These are phyloP conservation scores for Larimichthys polyactis DNA, from an alignment of 2,113 vertebrate genomes.

Conservation along the genomic window DNA sequence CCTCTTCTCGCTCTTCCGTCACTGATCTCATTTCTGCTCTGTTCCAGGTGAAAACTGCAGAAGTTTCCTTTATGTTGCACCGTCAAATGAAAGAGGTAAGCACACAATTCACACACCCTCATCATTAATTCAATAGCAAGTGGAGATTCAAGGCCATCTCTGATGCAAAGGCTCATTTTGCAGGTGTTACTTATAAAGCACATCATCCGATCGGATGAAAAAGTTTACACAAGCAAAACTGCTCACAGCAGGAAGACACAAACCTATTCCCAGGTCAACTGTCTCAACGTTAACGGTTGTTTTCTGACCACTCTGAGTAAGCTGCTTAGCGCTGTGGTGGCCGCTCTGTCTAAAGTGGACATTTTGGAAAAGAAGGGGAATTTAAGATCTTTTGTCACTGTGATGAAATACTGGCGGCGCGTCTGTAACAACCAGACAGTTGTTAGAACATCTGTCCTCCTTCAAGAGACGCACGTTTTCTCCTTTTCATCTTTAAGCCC, in stretches of 20 bases:
- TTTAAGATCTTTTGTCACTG: conserved; percentile 7
- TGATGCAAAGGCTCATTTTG: not conserved
- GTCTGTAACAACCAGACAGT: not conserved
- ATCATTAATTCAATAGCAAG: not conserved
- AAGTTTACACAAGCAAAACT: not conserved
- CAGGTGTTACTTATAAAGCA: not conserved
- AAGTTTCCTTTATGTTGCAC: conserved; percentile 89
- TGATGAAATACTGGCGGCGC: not conserved
- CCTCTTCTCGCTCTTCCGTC: conserved; percentile 1
- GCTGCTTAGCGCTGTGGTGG: not conserved
- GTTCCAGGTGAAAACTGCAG: conserved; percentile 91
- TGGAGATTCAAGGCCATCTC: not conserved
- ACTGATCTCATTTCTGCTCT: conserved; percentile 34
- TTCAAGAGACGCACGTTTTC: not conserved
- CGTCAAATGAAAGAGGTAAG: conserved; percentile 91
- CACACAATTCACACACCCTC: too few species aligned
- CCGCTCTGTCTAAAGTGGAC: conserved; percentile 15
- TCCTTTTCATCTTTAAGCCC: not conserved
- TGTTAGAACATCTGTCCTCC: not conserved
- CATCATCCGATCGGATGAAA: not conserved
- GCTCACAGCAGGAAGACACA: not conserved
- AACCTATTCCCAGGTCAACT: not conserved
- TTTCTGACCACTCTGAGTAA: conserved; percentile 5
- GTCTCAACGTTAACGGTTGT: not conserved
- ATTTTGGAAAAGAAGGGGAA: not conserved